A percentile compares a stretch with the other conserved stretches of the same genome.
Conservation (phyloP, 37 sponge, comb jelly and placozoan species). For the Theonella swinhoei region DNA sequence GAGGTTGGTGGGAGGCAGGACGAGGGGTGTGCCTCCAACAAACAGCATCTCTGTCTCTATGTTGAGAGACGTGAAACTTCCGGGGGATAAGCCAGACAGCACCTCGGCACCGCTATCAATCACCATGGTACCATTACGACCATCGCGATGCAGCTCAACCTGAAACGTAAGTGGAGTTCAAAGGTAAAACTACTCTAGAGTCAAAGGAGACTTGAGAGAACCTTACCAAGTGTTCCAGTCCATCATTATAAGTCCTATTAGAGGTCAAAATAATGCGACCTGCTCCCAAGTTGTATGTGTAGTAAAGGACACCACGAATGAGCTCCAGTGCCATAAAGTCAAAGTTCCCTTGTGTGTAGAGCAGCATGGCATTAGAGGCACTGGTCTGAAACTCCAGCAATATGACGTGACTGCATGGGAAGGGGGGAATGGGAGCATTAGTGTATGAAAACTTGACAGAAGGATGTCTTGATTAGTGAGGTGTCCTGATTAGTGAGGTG, state of each 20-base stretch:
- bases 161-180: constrained; percentile 2
- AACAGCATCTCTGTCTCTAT: constrained; percentile 26
- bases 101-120: constrained; percentile 21
- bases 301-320: constrained; percentile 35
- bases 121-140: neutral
- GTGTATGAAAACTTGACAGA: too few relatives aligned
- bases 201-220: neutral
- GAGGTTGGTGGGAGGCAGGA: constrained; percentile 6
- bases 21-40: constrained; percentile 53
- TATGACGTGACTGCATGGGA: constrained; percentile 17
- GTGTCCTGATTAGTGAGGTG: too few relatives aligned
- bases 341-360: constrained; percentile 46
- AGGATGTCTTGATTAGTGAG: too few relatives aligned
- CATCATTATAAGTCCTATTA: constrained; percentile 39
- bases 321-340: constrained; percentile 69
- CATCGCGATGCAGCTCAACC: constrained; percentile 25
- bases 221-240: constrained; percentile 34
- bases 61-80: constrained; percentile 41
- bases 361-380: constrained; percentile 51
- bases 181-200: neutral
- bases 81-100: constrained; percentile 29
- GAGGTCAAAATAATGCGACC: constrained; percentile 31
- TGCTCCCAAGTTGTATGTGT: constrained; percentile 57
- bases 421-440: neutral
- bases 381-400: constrained; percentile 49